Percentiles rank a stretch among this genome's conserved stretches.
These are phyloP conservation scores for Hypolimnas misippus DNA, from an alignment of 2,888 invertebrate species.

Conservation along the genomic window DNA sequence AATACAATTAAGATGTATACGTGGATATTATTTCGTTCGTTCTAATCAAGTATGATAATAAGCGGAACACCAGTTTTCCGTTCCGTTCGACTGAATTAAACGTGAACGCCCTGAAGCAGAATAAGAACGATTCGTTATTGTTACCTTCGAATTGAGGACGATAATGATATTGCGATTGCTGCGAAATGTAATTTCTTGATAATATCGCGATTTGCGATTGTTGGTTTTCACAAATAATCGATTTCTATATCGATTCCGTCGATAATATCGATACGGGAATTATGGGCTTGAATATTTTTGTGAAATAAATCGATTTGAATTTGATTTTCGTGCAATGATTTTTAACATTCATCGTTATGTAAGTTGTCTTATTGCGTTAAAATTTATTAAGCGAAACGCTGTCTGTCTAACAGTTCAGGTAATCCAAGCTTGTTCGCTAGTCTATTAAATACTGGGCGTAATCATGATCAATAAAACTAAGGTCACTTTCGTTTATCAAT, in stretches of 20 bases:
- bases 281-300: not conserved
- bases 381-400: not conserved
- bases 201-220: slow-evolving; percentile 8
- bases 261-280: no score
- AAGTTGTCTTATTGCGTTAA: no score
- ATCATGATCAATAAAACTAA: slow-evolving; percentile 32
- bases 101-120: slow-evolving; percentile 35
- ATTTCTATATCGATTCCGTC: slow-evolving; percentile 1
- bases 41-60: slow-evolving; percentile 35
- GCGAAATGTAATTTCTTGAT: slow-evolving; percentile 8
- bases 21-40: slow-evolving; percentile 20
- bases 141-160: slow-evolving; percentile 21
- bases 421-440: no score
- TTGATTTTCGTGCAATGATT: not conserved
- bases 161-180: slow-evolving; percentile 1
- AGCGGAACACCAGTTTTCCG: slow-evolving; percentile 37
- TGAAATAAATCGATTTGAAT: not conserved
- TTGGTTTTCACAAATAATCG: slow-evolving; percentile 11
- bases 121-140: slow-evolving; percentile 23
- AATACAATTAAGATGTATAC: slow-evolving; percentile 10
- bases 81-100: slow-evolving; percentile 34
- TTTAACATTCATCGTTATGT: not conserved
- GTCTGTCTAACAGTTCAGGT: not conserved
- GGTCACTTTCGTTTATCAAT: slow-evolving; percentile 42
- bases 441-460: slow-evolving; percentile 31